A percentile compares a stretch with the other conserved stretches of the same genome.
phyloP scores from a whole-genome alignment of 1,140 invertebrate species.

The Panulirus ornatus region DNA sequence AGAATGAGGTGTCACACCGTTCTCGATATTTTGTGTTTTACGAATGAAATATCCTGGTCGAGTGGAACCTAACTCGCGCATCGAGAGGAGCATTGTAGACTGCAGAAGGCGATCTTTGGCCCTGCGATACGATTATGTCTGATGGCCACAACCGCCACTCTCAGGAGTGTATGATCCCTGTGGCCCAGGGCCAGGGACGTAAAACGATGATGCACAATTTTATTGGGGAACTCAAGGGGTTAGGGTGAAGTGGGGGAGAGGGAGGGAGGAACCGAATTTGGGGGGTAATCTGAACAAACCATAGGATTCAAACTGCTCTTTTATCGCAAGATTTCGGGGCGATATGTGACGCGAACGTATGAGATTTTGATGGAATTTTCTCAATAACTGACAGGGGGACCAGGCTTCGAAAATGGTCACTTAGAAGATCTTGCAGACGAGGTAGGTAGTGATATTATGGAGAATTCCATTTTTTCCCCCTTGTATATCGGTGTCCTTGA shows the following conservation, averaged over 20 bases:
- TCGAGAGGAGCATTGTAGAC: background rate
- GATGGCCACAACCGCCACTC: background rate
- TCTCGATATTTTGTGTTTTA: conserved; percentile 16
- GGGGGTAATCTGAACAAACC: too few relatives aligned
- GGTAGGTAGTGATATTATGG: too few relatives aligned
- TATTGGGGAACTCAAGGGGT: background rate
- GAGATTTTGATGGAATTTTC: background rate
- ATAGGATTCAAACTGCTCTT: background rate
- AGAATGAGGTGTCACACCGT: conserved; percentile 4
- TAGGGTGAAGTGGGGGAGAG: too few relatives aligned
- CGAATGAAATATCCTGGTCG: conserved; percentile 2
- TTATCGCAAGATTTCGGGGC: background rate
- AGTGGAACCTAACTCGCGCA: background rate
- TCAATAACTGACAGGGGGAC: background rate
- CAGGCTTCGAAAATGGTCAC: conserved; percentile 1
- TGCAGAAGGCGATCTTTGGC: background rate
- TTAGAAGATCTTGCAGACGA: too few relatives aligned
- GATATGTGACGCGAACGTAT: background rate
- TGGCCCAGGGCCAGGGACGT: too few relatives aligned
- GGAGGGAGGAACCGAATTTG: background rate
- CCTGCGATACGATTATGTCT: background rate
- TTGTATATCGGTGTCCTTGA: background rate
- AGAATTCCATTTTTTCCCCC: background rate
- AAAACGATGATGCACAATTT: too few relatives aligned
- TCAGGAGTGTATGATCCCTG: background rate